Conservation (phyloP, 2,797 vertebrate genomes). For the Babyrousa celebensis region DNA sequence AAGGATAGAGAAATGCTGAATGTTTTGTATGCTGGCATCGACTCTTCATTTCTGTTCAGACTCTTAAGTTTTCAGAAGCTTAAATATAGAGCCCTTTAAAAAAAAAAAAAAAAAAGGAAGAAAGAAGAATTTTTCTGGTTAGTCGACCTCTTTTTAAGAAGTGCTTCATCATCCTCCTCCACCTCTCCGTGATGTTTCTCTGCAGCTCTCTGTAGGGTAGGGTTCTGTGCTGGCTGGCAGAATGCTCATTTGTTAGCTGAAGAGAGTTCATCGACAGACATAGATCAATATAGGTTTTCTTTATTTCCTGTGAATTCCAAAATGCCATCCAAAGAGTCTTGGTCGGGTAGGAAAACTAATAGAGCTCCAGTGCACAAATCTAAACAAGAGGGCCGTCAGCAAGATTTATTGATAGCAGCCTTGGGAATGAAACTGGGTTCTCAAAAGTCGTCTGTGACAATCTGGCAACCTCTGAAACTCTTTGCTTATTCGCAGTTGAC, state of each 20-base stretch:
- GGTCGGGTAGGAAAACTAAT: slow-evolving; percentile 92
- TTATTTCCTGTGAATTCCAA: slow-evolving; percentile 85
- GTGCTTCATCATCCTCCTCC: slow-evolving; percentile 87
- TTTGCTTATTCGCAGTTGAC: slow-evolving; percentile 99
- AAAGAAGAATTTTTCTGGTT: slow-evolving; percentile 82
- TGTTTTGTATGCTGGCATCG: slow-evolving; percentile 79
- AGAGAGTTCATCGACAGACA: slow-evolving; percentile 80
- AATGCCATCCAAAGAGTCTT: slow-evolving; percentile 97
- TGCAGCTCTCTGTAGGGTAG: slow-evolving; percentile 85
- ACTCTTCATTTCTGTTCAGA: slow-evolving; percentile 83
- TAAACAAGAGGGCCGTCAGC: slow-evolving; percentile 96
- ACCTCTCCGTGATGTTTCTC: slow-evolving; percentile 80
- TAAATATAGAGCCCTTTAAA: slow-evolving; percentile 84
- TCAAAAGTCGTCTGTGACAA: slow-evolving; percentile 96
- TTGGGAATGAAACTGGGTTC: slow-evolving; percentile 98
- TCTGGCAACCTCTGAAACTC: slow-evolving; percentile 99
- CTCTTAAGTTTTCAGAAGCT: slow-evolving; percentile 86
- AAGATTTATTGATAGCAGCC: slow-evolving; percentile 96
- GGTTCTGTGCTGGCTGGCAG: slow-evolving; percentile 86
- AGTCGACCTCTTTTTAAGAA: slow-evolving; percentile 82
- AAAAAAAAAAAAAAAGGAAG: slow-evolving; percentile 76
- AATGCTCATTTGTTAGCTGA: slow-evolving; percentile 79
- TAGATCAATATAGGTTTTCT: slow-evolving; percentile 75
- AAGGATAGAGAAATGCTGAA: slow-evolving; percentile 82
- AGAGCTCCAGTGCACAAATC: slow-evolving; percentile 94